Evolutionary conservation across 2,113 vertebrate genomes (phyloP), one percentile per base, ranked within the genome.

Genomic region (Pseudonaja textilis): DNA sequence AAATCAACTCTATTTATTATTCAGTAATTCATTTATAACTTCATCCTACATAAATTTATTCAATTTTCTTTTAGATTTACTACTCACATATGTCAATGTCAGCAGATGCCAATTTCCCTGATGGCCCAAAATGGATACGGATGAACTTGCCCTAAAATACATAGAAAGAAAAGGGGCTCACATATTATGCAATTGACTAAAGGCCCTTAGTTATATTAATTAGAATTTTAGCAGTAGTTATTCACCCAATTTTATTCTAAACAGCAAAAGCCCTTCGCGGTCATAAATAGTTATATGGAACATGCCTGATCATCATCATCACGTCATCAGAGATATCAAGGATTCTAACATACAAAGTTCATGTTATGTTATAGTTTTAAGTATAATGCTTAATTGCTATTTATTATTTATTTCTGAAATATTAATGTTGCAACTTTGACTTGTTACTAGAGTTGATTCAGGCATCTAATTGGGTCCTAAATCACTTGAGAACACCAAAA

Each of bases 21-120:
- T 81, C 74, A 81, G 7, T 81, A 81, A 42, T 42, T 42, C 42
- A 22, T n/a, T n/a, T 29, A 50, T n/a, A 69, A 29, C 59, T 9
- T 90, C 18, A 69, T 90, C 59, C 34, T n/a, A 61, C 26, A 69
- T 69, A 50, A 50, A 90, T 69, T 89, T 89, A 39, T 57, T 54
- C 39, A 59, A 47, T 50, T 42, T 57, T 25, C 34, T 89, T 89
- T 26, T 47, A 52, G 12, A 45, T 59, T 69, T 3, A 22, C 16
- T 90, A 98, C 99, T 98, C 97, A 99, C 99, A 99, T 96, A 98
- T 99, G 93, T 99, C 98, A 45, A 99, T 98, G 96, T 99, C 99
- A 1, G 98, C 98, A 0, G 99, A 99, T 9, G 99, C 98, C 97
- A 99, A 93, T 94, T 98, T 99, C 90, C 99, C 99, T 0, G 98